Percentiles rank a stretch among this genome's conserved stretches.
These are phyloP conservation scores for Lytechinus pictus DNA, from an alignment of 35 echinoderm and acorn worm species.

Conservation along the genomic window DNA sequence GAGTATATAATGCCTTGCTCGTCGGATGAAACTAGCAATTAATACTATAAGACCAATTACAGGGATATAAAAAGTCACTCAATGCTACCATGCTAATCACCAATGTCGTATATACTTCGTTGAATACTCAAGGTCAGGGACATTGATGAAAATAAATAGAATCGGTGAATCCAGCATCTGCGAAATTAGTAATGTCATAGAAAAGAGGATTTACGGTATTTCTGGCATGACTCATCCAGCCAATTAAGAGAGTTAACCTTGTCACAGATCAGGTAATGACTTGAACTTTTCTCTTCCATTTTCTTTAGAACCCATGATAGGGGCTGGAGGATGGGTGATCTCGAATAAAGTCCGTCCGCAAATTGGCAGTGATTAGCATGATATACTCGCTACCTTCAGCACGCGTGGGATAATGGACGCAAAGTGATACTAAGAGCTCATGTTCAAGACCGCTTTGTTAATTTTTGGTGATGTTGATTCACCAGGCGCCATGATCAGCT, in stretches of 20 bases:
- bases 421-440: neutral
- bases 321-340: neutral
- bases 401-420: neutral
- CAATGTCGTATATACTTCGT: neutral
- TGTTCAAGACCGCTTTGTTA: neutral
- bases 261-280: neutral
- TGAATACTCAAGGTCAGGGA: neutral
- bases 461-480: neutral
- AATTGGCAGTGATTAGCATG: neutral
- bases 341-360: neutral
- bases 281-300: neutral
- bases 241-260: neutral
- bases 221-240: neutral
- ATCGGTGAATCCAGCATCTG: neutral
- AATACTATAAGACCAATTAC: neutral
- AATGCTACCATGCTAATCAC: neutral
- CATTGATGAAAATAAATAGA: neutral
- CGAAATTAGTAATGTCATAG: neutral
- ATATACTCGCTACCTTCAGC: neutral
- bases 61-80: neutral
- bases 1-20: too few relatives aligned
- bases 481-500: neutral
- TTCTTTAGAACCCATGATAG: neutral
- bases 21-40: too few relatives aligned
- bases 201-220: neutral